Evolutionary conservation across 2,888 invertebrate species (phyloP), one percentile per base, ranked within the genome.

Genomic region (Philhelius pedissequus): DNA sequence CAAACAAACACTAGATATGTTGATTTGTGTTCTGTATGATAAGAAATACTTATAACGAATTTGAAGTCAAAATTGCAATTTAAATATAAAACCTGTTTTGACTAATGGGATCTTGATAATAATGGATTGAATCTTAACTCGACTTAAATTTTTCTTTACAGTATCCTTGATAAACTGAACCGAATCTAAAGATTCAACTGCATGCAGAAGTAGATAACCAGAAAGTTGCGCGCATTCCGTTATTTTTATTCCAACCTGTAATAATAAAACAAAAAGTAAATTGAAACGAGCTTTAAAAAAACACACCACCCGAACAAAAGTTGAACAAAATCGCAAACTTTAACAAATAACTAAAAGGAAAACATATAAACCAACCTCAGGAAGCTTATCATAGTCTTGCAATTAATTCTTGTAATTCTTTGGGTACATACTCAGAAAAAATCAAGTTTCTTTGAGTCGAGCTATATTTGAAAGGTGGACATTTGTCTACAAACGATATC

Each of bases 61-160:
- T n/a, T n/a, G n/a, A n/a, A n/a, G n/a, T n/a, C n/a, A n/a, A n/a
- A n/a, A n/a, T n/a, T n/a, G n/a, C n/a, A n/a, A n/a, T n/a, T n/a
- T n/a, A n/a, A n/a, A n/a, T n/a, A n/a, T n/a, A n/a, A n/a, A n/a
- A n/a, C n/a, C n/a, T n/a, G n/a, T n/a, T n/a, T n/a, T n/a, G n/a
- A n/a, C n/a, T n/a, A n/a, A n/a, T n/a, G n/a, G n/a, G n/a, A n/a
- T n/a, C n/a, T n/a, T n/a, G n/a, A n/a, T n/a, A n/a, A n/a, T n/a
- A n/a, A n/a, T n/a, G n/a, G n/a, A n/a, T n/a, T n/a, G n/a, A n/a
- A n/a, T n/a, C n/a, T n/a, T n/a, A n/a, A n/a, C n/a, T n/a, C n/a
- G n/a, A n/a, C n/a, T n/a, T n/a, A n/a, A n/a, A 90, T 96, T 96
- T 92, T 95, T 93, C 87, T 94, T 94, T 35, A 96, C 94, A 40